phyloP scores from a whole-genome alignment of 2,888 invertebrate genomes.

The Luperina testacea region DNA sequence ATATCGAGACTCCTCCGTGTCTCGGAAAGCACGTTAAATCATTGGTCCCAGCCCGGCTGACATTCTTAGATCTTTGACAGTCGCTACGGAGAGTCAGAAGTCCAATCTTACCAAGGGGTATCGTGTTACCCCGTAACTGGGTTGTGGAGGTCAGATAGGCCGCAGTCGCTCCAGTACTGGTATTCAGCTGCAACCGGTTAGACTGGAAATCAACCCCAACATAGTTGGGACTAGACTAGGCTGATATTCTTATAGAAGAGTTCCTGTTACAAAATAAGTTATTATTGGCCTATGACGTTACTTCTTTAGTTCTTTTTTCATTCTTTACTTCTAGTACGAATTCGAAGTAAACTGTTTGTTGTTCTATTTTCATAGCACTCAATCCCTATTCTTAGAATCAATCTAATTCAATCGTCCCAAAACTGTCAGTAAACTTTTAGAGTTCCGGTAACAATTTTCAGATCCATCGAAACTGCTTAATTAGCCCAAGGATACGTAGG shows the following conservation, averaged over 20 bases:
- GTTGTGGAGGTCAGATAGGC: not conserved
- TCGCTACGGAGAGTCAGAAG: not conserved
- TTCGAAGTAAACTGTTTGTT: not conserved
- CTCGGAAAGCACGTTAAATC: not conserved
- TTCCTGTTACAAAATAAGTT: not conserved
- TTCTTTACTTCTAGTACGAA: not conserved
- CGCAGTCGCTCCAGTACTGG: not conserved
- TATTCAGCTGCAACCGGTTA: not conserved
- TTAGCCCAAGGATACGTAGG: not conserved
- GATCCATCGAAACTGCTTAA: slow-evolving; percentile 9
- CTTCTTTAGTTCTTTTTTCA: not conserved
- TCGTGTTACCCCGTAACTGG: not conserved
- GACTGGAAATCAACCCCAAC: not conserved
- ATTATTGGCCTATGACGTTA: too few relatives aligned
- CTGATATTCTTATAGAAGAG: not conserved
- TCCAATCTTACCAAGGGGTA: not conserved
- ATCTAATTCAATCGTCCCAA: slow-evolving; percentile 23
- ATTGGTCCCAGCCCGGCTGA: not conserved
- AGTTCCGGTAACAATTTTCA: slow-evolving; percentile 26
- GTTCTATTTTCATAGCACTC: not conserved
- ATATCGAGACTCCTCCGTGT: not conserved
- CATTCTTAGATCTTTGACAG: not conserved
- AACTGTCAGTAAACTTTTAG: slow-evolving; percentile 28
- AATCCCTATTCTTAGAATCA: not conserved
- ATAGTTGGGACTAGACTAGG: not conserved